Conservation (phyloP, 2,888 invertebrate genomes). For the Himalopsyche tibetana region DNA sequence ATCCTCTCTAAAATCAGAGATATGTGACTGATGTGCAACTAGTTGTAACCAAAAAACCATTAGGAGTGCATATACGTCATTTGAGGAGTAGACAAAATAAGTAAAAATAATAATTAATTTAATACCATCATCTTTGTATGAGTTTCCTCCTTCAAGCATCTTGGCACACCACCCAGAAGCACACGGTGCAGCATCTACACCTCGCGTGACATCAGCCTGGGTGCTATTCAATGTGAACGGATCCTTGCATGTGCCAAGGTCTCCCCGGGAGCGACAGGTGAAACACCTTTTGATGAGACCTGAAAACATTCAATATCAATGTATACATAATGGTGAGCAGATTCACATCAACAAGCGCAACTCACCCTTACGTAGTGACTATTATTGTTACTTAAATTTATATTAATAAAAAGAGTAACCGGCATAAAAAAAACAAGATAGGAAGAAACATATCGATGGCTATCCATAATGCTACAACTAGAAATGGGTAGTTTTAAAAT, state of each 20-base stretch:
- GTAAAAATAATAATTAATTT: not conserved
- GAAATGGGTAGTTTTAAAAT: no score
- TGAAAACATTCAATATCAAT: conserved; percentile 68
- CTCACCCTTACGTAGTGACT: no score
- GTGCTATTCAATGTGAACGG: conserved; percentile 89
- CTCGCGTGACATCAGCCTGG: conserved; percentile 82
- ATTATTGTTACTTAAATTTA: no score
- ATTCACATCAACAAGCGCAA: no score
- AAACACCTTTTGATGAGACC: conserved; percentile 87
- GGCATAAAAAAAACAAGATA: no score
- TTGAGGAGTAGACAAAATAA: no score
- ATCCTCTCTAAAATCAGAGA: not conserved
- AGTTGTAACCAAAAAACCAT: no score
- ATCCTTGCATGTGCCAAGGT: conserved; percentile 92
- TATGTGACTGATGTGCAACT: not conserved
- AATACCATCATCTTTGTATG: conserved; percentile 87
- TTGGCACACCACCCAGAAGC: conserved; percentile 96
- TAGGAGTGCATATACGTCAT: no score
- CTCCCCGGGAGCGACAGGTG: conserved; percentile 90
- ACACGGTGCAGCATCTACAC: conserved; percentile 87
- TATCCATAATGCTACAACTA: no score
- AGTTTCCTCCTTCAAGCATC: conserved; percentile 87
- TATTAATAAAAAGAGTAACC: no score
- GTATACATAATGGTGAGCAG: not conserved
- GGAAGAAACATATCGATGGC: no score